Evolutionary conservation across 37 sponge, comb jelly and placozoan species (phyloP), one percentile per base, ranked within the genome.

Genomic region (Beroe forskalii): DNA sequence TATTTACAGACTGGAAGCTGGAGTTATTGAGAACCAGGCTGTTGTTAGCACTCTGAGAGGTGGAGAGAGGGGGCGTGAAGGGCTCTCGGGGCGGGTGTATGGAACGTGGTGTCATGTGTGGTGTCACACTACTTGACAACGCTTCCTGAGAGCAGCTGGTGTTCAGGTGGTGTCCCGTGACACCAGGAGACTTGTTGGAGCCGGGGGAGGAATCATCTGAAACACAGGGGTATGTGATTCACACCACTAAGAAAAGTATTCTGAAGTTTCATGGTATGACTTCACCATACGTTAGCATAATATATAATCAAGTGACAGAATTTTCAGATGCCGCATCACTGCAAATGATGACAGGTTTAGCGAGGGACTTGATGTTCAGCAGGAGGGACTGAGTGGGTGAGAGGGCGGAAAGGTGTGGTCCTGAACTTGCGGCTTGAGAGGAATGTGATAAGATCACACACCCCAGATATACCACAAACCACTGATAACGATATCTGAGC

Each of bases 21-120:
- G 55, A 33, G 86, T 42, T 80, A 48, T 38, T 80, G 24, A 80
- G 86, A 30, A 37, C 31, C n/a, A 80, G 27, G 86, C 35, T 80
- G 55, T 20, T 38, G 44, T 44, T 44, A 43, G 25, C 24, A 37
- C 35, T 80, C 38, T 35, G 44, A 6, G 86, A 80, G 55, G 86
- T 80, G 55, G 86, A 80, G 86, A 80, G 86, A 44, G 86, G 86
- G 23, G 86, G 86, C 0, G 86, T 80, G 86, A 80, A 80, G 30
- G 55, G 86, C n/a, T 80, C 86, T 24, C 72, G 35, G 72, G 72
- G 17, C 35, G 72, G 72, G 17, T 35, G 35, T 12, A 14, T 69
- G 66, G 31, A 27, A 8, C 66, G 66, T 2, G 72, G 38, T 27
- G 38, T 14, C 12, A 44, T 6, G 48, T 80, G 86, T 3, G 44